Percentiles rank a stretch among this genome's conserved stretches.
phyloP scores from a whole-genome alignment of 1,140 invertebrate genomes.

The Zaprionus ghesquierei region DNA sequence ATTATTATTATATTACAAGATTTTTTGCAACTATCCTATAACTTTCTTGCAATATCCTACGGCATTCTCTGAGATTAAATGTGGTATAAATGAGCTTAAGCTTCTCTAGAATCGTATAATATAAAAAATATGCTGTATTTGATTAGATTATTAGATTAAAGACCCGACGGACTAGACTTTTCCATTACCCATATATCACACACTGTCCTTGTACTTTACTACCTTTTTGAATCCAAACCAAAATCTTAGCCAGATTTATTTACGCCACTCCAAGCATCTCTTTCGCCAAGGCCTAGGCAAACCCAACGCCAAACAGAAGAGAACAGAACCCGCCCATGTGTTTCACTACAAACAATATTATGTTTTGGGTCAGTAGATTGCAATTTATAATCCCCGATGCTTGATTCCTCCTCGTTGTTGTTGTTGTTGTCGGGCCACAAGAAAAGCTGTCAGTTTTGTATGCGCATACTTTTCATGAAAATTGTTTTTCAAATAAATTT shows the following conservation, averaged over 20 bases:
- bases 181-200: not conserved
- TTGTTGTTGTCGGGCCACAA: conserved; percentile 60
- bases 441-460: conserved; percentile 75
- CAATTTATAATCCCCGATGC: conserved; percentile 62
- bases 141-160: not conserved
- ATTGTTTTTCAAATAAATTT: conserved; percentile 80
- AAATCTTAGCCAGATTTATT: conserved; percentile 18
- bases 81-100: too few species aligned
- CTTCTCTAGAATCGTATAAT: too few species aligned
- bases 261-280: not conserved
- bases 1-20: too few species aligned
- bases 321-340: conserved; percentile 29
- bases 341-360: conserved; percentile 45
- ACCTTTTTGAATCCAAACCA: not conserved
- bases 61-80: too few species aligned
- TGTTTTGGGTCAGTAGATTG: conserved; percentile 55
- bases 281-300: not conserved
- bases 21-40: too few species aligned
- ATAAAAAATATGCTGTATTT: too few species aligned
- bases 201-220: not conserved
- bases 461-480: conserved; percentile 78
- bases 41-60: too few species aligned
- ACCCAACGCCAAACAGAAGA: not conserved
- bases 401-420: conserved; percentile 69
- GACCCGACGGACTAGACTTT: not conserved